Percentiles rank a stretch among this genome's conserved stretches.
phyloP scores from a whole-genome alignment of 1,140 invertebrate genomes.

The Zaprionus vittiger region DNA sequence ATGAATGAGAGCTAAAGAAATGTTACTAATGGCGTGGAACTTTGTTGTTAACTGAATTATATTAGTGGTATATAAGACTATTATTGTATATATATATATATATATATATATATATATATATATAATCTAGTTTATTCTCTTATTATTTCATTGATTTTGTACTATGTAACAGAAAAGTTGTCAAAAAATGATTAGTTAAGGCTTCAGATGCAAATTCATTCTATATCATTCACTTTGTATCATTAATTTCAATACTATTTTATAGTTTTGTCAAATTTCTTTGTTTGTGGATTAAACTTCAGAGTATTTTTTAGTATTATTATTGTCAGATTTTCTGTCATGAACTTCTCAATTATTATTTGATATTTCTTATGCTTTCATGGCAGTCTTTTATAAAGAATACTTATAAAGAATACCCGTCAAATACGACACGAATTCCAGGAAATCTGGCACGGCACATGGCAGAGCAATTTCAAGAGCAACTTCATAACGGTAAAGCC shows the following conservation, averaged over 20 bases:
- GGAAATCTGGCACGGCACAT: conserved; percentile 1
- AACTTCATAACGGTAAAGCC: conserved; percentile 5
- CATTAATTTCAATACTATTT: too few relatives aligned
- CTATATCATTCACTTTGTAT: too few relatives aligned
- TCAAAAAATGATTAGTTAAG: too few relatives aligned
- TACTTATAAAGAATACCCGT: background rate
- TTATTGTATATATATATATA: too few relatives aligned
- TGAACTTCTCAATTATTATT: background rate
- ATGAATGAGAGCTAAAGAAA: background rate
- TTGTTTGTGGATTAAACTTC: too few relatives aligned
- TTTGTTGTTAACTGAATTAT: background rate
- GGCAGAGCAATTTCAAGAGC: background rate
- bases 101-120: too few relatives aligned
- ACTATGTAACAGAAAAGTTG: too few relatives aligned
- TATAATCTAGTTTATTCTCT: too few relatives aligned
- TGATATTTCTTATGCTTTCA: background rate
- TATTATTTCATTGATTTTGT: too few relatives aligned
- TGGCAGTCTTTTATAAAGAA: background rate
- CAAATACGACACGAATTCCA: background rate
- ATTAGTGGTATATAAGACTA: too few relatives aligned
- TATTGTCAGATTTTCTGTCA: background rate
- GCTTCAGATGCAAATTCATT: too few relatives aligned
- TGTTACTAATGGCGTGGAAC: background rate
- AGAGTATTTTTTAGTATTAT: background rate
- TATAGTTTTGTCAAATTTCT: too few relatives aligned